These are phyloP conservation scores for Caenorhabditis zanzibari DNA, from an alignment of 2,888 invertebrate genomes.

Conservation along the genomic window DNA sequence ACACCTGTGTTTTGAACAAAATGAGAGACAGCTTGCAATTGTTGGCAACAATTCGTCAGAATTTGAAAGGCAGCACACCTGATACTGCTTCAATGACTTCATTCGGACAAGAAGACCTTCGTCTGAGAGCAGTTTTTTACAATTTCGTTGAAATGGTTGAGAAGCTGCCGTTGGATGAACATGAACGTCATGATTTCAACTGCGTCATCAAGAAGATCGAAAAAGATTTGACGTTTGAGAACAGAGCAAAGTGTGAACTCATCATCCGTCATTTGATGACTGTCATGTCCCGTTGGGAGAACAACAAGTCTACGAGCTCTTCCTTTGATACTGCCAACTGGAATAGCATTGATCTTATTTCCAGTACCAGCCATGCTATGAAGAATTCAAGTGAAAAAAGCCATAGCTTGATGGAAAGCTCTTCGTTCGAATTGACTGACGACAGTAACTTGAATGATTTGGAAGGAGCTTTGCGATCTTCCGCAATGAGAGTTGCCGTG, in stretches of 20 bases:
- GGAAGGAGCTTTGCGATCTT: constrained; percentile 18
- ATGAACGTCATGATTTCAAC: constrained; percentile 18
- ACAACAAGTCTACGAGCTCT: neutral
- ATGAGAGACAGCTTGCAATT: constrained; percentile 1
- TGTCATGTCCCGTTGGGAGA: constrained; percentile 20
- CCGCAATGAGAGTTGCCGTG: constrained; percentile 25
- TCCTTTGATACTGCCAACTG: constrained; percentile 10
- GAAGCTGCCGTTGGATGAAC: neutral
- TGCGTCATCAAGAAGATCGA: constrained; percentile 11
- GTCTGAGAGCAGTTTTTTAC: constrained; percentile 1
- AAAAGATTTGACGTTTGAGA: neutral
- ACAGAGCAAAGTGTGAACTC: constrained; percentile 28
- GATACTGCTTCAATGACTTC: neutral
- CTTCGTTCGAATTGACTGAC: constrained; percentile 25
- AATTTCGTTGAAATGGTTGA: constrained; percentile 10
- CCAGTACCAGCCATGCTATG: neutral
- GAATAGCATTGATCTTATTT: neutral
- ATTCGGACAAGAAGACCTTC: constrained; percentile 29
- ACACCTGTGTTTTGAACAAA: neutral
- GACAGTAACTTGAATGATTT: constrained; percentile 48
- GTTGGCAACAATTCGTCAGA: neutral
- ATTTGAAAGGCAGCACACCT: neutral
- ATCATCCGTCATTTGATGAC: constrained; percentile 27
- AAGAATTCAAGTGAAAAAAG: neutral
- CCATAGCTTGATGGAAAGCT: neutral